Percentiles rank a stretch among this genome's conserved stretches.
phyloP scores from a whole-genome alignment of 2,797 vertebrate genomes.

The Pipistrellus pipistrellus region DNA sequence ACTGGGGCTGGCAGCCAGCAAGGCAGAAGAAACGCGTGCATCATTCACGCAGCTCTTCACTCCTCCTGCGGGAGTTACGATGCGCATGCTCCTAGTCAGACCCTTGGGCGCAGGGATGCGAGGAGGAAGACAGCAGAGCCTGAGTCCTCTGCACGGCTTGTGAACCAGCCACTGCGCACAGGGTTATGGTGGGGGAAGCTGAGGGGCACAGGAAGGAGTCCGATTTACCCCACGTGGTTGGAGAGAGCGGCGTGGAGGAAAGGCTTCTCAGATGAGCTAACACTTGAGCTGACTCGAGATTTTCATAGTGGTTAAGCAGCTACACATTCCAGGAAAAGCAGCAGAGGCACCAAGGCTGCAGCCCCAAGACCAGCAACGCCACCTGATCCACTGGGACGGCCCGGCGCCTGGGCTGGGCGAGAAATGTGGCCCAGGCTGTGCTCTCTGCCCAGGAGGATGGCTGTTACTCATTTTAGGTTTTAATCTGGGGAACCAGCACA shows the following conservation, averaged over 20 bases:
- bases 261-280: background rate
- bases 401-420: accelerated
- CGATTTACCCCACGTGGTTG: background rate
- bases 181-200: background rate
- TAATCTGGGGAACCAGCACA: accelerated
- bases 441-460: background rate
- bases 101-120: accelerated
- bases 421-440: background rate
- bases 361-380: background rate
- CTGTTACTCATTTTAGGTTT: background rate
- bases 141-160: accelerated
- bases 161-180: background rate
- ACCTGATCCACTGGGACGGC: background rate
- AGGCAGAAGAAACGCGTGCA: background rate
- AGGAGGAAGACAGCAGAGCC: background rate
- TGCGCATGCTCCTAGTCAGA: background rate
- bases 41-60: background rate
- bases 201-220: background rate
- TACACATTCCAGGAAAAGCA: background rate
- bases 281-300: background rate
- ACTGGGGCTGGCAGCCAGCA: background rate
- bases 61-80: background rate
- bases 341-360: background rate
- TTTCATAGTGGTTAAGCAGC: background rate
- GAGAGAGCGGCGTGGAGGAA: background rate